Evolutionary conservation across 2,888 invertebrate species (phyloP).

Genomic region (Drosophila engyochracea): DNA sequence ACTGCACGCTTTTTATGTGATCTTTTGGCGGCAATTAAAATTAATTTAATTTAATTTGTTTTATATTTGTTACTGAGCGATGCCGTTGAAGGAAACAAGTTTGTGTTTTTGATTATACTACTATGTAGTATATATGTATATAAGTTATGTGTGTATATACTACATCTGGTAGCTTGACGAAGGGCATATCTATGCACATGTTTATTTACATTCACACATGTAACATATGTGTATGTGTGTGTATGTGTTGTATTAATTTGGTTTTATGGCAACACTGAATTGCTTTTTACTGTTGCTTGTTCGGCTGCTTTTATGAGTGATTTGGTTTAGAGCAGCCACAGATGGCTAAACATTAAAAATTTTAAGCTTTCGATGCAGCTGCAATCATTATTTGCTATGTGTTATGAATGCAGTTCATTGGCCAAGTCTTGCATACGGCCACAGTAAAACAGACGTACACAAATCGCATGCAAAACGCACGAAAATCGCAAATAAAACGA

Average conservation of each 20-base stretch:
- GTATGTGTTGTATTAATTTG: constrained; percentile 66
- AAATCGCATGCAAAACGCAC: constrained; percentile 60
- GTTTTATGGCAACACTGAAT: constrained; percentile 74
- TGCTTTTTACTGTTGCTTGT: constrained; percentile 71
- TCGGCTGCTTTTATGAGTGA: constrained; percentile 64
- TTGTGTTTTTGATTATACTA: constrained; percentile 65
- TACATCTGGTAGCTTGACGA: constrained; percentile 39
- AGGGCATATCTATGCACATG: constrained; percentile 54
- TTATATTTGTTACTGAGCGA: constrained; percentile 63
- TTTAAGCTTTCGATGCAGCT: constrained; percentile 52
- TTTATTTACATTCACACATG: constrained; percentile 40
- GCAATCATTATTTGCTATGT: constrained; percentile 48
- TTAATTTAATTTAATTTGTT: constrained; percentile 78
- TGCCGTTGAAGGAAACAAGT: constrained; percentile 63
- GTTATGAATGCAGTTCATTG: constrained; percentile 41
- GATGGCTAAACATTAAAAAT: constrained; percentile 53
- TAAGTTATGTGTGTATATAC: constrained; percentile 6
- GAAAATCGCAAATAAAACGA: constrained; percentile 63
- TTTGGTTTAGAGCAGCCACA: constrained; percentile 63
- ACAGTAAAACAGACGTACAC: constrained; percentile 23
- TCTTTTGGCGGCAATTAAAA: constrained; percentile 76
- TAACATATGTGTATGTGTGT: constrained; percentile 1
- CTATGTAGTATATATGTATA: constrained; percentile 6
- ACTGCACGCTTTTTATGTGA: constrained; percentile 77
- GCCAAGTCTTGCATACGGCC: constrained; percentile 38